Evolutionary conservation across 2,888 invertebrate genomes (phyloP), one percentile per base, ranked within the genome.

Genomic region (Drosophila atroscutellata): DNA sequence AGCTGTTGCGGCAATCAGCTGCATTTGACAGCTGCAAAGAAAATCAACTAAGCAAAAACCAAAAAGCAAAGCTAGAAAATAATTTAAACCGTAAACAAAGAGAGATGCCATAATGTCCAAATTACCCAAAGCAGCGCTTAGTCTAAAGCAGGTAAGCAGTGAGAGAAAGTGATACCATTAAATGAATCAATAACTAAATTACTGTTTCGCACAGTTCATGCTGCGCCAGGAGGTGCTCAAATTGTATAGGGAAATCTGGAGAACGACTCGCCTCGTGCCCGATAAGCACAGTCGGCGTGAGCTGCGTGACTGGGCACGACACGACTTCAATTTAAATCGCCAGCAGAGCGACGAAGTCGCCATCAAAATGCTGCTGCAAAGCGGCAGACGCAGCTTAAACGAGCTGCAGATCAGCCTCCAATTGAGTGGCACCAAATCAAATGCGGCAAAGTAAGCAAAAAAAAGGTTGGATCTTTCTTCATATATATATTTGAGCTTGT

Each of bases 151-250:
- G 94, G 95, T 95, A 64, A 70, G 56, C 7, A 51, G 1, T 28
- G 26, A 15, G 2, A 4, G 11, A n/a, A 28, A 3, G 1, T 8
- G 5, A 4, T n/a, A 8, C 1, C 8, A 13, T 26, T n/a, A n/a
- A 55, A 8, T 2, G 3, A 37, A 32, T 20, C 28, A 11, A 2
- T 26, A 2, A 4, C 5, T 9, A 49, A 26, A 26, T 26, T 26
- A 1, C 26, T 9, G 3, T 30, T 9, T 0, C 26, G 0, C 2
- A 18, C 92, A 97, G 97, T 97, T 97, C 92, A 94, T 97, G 92
- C 92, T 97, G 36, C 95, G 96, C 15, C 95, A 96, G 93, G 96
- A 97, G 93, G 97, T 97, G 0, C 91, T 97, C 26, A 95, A 95
- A 84, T 92, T 97, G 0, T 97, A 97, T 87, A 94, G 96, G 76